Percentiles rank a stretch among this genome's conserved stretches.
Conservation (phyloP, 1,140 invertebrate genomes). For the Diorhabda carinulata region DNA sequence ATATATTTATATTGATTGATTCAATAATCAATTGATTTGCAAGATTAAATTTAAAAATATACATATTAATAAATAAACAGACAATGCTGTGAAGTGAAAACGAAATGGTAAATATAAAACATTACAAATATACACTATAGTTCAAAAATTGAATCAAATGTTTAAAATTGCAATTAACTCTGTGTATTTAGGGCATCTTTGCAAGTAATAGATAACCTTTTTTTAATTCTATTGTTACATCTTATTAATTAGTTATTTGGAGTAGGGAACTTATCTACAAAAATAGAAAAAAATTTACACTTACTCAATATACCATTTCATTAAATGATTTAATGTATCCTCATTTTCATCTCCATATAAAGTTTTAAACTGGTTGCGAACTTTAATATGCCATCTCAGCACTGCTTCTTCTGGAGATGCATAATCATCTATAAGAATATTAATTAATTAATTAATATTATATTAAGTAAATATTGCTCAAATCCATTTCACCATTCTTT, state of each 20-base stretch:
- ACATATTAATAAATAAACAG: too few relatives aligned
- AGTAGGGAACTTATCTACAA: neutral
- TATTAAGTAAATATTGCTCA: constrained; percentile 11
- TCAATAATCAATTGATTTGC: too few relatives aligned
- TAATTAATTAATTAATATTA: constrained; percentile 24
- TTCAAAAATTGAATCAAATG: too few relatives aligned
- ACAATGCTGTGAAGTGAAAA: neutral
- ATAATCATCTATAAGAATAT: constrained; percentile 5
- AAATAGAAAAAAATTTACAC: neutral
- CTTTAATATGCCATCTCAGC: constrained; percentile 21
- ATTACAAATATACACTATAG: too few relatives aligned
- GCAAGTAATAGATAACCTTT: too few relatives aligned
- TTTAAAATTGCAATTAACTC: too few relatives aligned
- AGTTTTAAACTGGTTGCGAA: constrained; percentile 17
- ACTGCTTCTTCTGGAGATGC: constrained; percentile 20
- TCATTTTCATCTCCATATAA: constrained; percentile 19
- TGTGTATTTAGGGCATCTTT: too few relatives aligned
- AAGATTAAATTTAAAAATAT: too few relatives aligned
- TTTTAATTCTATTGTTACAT: too few relatives aligned
- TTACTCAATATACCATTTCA: constrained; percentile 26
- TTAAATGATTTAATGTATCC: constrained; percentile 11
- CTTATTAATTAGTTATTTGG: too few relatives aligned
- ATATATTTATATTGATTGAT: too few relatives aligned
- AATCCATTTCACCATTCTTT: constrained; percentile 1
- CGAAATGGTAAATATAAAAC: neutral